Evolutionary conservation across 2,113 vertebrate species (phyloP).

Genomic region (Upupa epops): DNA sequence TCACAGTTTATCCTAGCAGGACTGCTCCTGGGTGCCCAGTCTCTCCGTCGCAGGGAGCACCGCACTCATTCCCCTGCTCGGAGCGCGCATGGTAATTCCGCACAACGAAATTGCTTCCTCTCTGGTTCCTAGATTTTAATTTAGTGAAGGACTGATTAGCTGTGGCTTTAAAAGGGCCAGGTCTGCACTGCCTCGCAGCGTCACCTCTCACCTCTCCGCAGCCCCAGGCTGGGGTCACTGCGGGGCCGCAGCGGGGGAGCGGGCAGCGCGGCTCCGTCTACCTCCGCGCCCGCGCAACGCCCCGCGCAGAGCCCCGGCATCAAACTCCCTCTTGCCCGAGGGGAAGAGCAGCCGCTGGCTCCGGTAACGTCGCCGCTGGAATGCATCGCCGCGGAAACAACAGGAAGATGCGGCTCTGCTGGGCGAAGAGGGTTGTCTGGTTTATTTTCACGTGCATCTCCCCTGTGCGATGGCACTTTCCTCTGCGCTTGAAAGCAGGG

Average conservation of each 20-base stretch:
- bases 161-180: slow-evolving; percentile 62
- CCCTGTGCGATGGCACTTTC: background rate
- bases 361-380: background rate
- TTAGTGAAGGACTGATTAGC: slow-evolving; percentile 63
- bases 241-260: slow-evolving; percentile 47
- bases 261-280: background rate
- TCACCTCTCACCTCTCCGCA: slow-evolving; percentile 63
- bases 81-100: slow-evolving; percentile 17
- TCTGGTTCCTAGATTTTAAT: slow-evolving; percentile 51
- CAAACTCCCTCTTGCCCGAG: background rate
- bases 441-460: background rate
- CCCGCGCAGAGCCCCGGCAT: background rate
- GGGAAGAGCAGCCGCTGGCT: background rate
- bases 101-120: slow-evolving; percentile 64
- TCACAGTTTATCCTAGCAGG: background rate
- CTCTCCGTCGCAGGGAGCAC: background rate
- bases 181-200: slow-evolving; percentile 32
- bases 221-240: slow-evolving; percentile 56
- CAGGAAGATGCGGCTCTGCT: background rate
- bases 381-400: background rate
- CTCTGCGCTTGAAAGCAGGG: background rate
- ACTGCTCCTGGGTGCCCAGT: background rate
- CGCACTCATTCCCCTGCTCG: background rate
- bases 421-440: background rate
- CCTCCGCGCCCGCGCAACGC: background rate